phyloP scores from a whole-genome alignment of 2,888 invertebrate genomes.

The Harmothoe impar region DNA sequence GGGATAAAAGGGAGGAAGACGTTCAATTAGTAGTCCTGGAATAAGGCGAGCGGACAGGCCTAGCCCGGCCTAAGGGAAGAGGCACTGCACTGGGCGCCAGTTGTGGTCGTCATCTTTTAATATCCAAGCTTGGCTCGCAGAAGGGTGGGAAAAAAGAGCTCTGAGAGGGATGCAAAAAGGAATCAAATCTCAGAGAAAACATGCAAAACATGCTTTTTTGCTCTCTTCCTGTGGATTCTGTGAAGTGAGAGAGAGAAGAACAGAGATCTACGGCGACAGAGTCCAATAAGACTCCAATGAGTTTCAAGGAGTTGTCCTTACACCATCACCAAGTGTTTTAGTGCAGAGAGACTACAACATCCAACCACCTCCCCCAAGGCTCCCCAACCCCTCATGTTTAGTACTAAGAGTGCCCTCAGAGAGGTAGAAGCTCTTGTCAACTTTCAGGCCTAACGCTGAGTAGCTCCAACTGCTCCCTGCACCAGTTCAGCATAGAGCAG shows the following conservation, averaged over 20 bases:
- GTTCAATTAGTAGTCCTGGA: conserved; percentile 31
- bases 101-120: conserved; percentile 24
- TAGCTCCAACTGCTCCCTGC: no score
- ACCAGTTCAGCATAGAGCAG: no score
- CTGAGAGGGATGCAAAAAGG: conserved; percentile 5
- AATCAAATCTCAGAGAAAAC: conserved; percentile 54
- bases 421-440: no score
- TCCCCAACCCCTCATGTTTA: no score
- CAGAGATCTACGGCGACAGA: neutral
- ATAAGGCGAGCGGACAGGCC: neutral
- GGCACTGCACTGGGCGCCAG: neutral
- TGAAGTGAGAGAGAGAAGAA: conserved; percentile 5
- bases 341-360: no score
- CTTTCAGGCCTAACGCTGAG: no score
- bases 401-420: no score
- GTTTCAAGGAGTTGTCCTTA: neutral
- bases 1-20: conserved; percentile 25
- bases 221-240: neutral
- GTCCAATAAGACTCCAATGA: conserved; percentile 16
- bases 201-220: conserved; percentile 51
- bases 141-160: neutral
- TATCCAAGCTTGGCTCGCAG: neutral
- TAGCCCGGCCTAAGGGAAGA: no score
- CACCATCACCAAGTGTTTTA: no score
- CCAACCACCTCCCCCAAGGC: no score